These are phyloP conservation scores for Pherbina coryleti DNA, from an alignment of 2,888 invertebrate genomes.

Conservation along the genomic window DNA sequence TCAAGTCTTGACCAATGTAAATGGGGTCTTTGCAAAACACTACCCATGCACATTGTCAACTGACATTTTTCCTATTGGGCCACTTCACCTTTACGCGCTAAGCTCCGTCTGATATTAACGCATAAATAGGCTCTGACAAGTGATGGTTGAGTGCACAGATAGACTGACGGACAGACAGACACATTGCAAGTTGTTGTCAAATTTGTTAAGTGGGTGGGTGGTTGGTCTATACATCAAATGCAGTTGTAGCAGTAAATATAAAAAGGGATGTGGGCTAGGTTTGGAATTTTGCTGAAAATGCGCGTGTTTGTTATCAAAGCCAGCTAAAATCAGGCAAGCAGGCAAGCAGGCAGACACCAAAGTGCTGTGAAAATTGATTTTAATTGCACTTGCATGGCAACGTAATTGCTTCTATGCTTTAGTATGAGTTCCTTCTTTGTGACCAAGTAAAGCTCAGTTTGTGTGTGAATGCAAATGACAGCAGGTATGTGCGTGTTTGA, in stretches of 20 bases:
- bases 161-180: neutral
- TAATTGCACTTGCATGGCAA: constrained; percentile 6
- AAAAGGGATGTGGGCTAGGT: neutral
- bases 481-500: no score
- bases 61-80: neutral
- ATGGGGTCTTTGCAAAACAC: no score
- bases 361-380: constrained; percentile 10
- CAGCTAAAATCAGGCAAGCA: neutral
- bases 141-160: neutral
- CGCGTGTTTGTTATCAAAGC: constrained; percentile 10
- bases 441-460: no score
- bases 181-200: neutral
- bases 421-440: constrained; percentile 5
- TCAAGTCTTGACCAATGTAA: no score
- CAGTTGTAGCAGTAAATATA: neutral
- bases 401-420: neutral
- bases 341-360: neutral
- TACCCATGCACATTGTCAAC: no score
- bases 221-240: neutral
- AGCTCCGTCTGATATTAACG: neutral
- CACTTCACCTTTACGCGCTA: neutral
- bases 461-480: no score
- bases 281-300: neutral
- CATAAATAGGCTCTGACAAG: constrained; percentile 5
- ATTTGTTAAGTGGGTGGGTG: neutral